phyloP scores from a whole-genome alignment of 2,797 vertebrate species.

The Hipposideros larvatus region DNA sequence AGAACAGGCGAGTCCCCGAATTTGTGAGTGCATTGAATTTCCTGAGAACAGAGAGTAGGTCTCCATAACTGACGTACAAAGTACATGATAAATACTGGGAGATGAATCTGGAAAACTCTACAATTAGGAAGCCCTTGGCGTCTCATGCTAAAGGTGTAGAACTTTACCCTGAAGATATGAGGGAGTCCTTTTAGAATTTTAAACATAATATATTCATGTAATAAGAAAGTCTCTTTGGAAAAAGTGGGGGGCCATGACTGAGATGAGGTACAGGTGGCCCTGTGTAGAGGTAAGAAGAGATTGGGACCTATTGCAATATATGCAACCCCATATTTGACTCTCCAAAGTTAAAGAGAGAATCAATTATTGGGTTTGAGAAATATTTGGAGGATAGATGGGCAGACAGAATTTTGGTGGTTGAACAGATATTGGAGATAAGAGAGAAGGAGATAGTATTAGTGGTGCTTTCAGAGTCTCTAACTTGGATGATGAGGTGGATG shows the following conservation, averaged over 20 bases:
- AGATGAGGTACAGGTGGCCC: too few species aligned
- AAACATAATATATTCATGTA: neutral
- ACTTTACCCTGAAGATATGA: neutral
- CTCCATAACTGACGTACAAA: neutral
- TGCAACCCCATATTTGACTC: neutral
- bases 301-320: neutral
- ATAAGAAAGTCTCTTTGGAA: neutral
- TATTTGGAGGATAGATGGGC: neutral
- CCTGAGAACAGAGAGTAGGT: neutral
- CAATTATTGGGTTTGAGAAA: neutral
- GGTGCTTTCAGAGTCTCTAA: neutral
- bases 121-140: neutral
- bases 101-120: neutral
- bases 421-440: neutral
- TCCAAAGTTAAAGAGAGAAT: neutral
- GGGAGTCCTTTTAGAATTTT: neutral
- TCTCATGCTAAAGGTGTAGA: neutral
- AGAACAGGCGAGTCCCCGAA: neutral
- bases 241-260: neutral
- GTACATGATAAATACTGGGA: neutral
- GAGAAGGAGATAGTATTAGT: neutral
- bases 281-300: neutral
- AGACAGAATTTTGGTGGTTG: neutral
- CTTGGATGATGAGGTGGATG: neutral
- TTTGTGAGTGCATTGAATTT: neutral